These are phyloP conservation scores for Periparus ater DNA, from an alignment of 2,797 vertebrate genomes.

Conservation along the genomic window DNA sequence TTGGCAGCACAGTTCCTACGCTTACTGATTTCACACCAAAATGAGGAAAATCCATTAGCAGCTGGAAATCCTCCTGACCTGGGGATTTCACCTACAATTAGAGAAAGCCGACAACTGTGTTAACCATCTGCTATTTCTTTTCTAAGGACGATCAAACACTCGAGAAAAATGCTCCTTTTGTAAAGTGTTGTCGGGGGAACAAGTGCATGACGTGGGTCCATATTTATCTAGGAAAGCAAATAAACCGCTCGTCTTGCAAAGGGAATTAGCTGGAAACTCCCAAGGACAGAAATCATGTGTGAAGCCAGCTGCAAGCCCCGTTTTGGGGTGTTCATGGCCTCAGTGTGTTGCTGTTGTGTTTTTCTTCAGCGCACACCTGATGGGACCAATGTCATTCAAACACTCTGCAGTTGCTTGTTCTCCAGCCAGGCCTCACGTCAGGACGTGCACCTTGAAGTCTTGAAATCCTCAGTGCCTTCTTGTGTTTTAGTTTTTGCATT, in stretches of 20 bases:
- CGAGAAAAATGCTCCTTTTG: conserved; percentile 49
- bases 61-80: conserved; percentile 53
- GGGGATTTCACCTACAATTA: conserved; percentile 46
- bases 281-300: conserved; percentile 28
- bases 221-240: conserved; percentile 58
- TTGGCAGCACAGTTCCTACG: neutral
- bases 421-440: neutral
- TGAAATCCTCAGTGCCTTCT: neutral
- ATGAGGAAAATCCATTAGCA: conserved; percentile 48
- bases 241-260: conserved; percentile 16
- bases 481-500: neutral
- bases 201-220: conserved; percentile 31
- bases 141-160: neutral
- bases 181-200: conserved; percentile 50
- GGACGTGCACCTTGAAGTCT: neutral
- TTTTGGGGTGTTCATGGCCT: neutral
- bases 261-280: conserved; percentile 49
- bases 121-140: conserved; percentile 60
- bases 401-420: neutral
- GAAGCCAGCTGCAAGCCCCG: conserved; percentile 8
- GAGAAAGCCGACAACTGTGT: conserved; percentile 23
- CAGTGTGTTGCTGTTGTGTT: conserved; percentile 1
- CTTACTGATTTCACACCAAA: conserved; percentile 25
- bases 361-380: neutral
- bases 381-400: neutral